These are phyloP conservation scores for Cephalophus harveyi DNA, from an alignment of 2,113 vertebrate species.

Conservation along the genomic window DNA sequence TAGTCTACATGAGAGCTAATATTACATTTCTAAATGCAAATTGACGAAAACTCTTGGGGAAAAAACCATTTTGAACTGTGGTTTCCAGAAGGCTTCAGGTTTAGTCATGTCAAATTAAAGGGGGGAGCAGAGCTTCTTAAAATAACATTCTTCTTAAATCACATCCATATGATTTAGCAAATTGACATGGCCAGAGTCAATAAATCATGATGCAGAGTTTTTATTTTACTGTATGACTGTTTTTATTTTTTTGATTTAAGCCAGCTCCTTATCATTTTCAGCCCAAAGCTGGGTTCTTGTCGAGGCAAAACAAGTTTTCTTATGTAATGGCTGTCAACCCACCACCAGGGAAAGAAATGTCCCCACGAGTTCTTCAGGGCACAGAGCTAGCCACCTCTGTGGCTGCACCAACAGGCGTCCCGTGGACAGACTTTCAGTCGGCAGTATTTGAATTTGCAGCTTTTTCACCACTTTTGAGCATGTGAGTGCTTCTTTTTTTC, in stretches of 20 bases:
- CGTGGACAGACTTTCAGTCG: slow-evolving; percentile 37
- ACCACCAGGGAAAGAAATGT: not conserved
- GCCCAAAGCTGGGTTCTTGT: slow-evolving; percentile 49
- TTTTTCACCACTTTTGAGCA: slow-evolving; percentile 49
- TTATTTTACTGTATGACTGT: slow-evolving; percentile 77
- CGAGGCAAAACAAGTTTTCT: slow-evolving; percentile 59
- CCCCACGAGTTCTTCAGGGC: not conserved
- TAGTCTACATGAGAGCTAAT: slow-evolving; percentile 70
- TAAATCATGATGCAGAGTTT: slow-evolving; percentile 79
- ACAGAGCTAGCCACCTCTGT: not conserved
- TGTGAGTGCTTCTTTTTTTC: slow-evolving; percentile 67
- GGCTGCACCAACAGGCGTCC: not conserved
- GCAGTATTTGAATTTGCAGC: slow-evolving; percentile 49
- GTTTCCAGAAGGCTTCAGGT: slow-evolving; percentile 76
- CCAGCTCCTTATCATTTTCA: slow-evolving; percentile 74
- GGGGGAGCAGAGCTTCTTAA: slow-evolving; percentile 74
- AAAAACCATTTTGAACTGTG: slow-evolving; percentile 67
- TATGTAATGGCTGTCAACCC: slow-evolving; percentile 37
- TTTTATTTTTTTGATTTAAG: slow-evolving; percentile 78
- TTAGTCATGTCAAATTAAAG: slow-evolving; percentile 78
- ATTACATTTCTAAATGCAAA: slow-evolving; percentile 67
- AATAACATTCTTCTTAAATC: slow-evolving; percentile 82
- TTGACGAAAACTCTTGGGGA: slow-evolving; percentile 60
- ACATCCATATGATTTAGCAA: slow-evolving; percentile 82
- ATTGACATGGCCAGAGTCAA: slow-evolving; percentile 82